phyloP scores from a whole-genome alignment of 1,140 invertebrate genomes.

The Pachypsylla venusta region DNA sequence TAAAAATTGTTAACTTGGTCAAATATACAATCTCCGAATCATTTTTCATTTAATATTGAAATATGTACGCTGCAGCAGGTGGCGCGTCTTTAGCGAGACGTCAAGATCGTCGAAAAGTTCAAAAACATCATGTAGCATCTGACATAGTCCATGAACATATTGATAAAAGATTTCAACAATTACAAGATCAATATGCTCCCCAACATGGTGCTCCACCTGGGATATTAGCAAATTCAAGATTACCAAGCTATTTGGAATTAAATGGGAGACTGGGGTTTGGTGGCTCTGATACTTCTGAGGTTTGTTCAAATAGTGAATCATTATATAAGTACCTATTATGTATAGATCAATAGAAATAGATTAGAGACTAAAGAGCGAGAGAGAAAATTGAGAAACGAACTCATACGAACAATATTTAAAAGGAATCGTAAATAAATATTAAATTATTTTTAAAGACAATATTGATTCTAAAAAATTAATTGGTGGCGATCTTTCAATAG shows the following conservation, averaged over 20 bases:
- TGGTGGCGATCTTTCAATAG: too few species aligned
- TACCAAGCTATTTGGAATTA: conserved; percentile 21
- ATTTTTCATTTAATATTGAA: too few species aligned
- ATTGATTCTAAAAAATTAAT: too few species aligned
- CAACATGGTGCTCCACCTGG: conserved; percentile 16
- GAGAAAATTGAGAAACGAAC: too few species aligned
- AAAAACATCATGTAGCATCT: conserved; percentile 21
- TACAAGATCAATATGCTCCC: conserved; percentile 25
- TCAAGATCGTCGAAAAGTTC: conserved; percentile 36
- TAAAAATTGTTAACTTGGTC: too few species aligned
- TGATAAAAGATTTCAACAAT: conserved; percentile 24
- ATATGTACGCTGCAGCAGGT: conserved; percentile 61
- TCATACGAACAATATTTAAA: too few species aligned
- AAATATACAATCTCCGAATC: too few species aligned
- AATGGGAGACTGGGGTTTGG: conserved; percentile 19
- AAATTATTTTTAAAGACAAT: too few species aligned
- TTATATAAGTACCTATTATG: too few species aligned
- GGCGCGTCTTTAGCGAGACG: conserved; percentile 53
- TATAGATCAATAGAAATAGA: too few species aligned
- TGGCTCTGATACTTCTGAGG: conserved; percentile 18
- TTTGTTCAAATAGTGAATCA: conserved; percentile 9
- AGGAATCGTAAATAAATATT: too few species aligned
- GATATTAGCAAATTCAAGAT: conserved; percentile 16
- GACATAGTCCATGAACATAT: conserved; percentile 26
- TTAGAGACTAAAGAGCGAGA: too few species aligned